These are phyloP conservation scores for Columbina picui DNA, from an alignment of 2,113 vertebrate genomes.

Conservation along the genomic window DNA sequence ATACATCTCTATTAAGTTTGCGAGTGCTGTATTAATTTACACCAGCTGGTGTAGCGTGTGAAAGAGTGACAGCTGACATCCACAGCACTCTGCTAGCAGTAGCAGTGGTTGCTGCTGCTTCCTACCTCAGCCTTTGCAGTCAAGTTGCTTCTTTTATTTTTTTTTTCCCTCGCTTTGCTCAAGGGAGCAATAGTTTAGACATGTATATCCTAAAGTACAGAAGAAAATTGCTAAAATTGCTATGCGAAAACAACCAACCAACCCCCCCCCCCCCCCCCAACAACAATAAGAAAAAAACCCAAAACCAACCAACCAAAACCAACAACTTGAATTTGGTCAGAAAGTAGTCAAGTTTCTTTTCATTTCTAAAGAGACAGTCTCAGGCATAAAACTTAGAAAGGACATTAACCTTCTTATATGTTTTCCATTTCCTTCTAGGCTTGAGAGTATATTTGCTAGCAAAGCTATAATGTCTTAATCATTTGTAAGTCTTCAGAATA, in stretches of 20 bases:
- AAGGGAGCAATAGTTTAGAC: not conserved
- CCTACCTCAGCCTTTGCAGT: not conserved
- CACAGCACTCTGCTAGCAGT: not conserved
- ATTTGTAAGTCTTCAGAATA: not conserved
- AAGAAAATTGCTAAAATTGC: not conserved
- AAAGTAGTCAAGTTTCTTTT: not conserved
- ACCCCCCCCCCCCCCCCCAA: too few relatives aligned
- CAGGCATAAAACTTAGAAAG: slow-evolving; percentile 1
- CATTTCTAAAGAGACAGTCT: not conserved
- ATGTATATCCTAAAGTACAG: not conserved
- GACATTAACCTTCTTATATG: not conserved
- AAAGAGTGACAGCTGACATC: not conserved
- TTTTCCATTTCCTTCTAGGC: not conserved
- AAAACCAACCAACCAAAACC: not conserved
- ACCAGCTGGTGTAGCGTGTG: not conserved
- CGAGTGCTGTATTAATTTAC: not conserved
- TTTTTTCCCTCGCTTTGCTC: not conserved
- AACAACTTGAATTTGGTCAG: not conserved
- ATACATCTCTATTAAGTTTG: not conserved
- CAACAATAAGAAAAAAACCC: not conserved
- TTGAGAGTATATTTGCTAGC: not conserved
- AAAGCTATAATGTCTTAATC: not conserved
- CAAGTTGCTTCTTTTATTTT: not conserved
- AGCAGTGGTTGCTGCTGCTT: not conserved
- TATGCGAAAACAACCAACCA: too few relatives aligned